These are phyloP conservation scores for Phytoseiulus persimilis DNA, from an alignment of 2,888 invertebrate genomes.

Conservation along the genomic window DNA sequence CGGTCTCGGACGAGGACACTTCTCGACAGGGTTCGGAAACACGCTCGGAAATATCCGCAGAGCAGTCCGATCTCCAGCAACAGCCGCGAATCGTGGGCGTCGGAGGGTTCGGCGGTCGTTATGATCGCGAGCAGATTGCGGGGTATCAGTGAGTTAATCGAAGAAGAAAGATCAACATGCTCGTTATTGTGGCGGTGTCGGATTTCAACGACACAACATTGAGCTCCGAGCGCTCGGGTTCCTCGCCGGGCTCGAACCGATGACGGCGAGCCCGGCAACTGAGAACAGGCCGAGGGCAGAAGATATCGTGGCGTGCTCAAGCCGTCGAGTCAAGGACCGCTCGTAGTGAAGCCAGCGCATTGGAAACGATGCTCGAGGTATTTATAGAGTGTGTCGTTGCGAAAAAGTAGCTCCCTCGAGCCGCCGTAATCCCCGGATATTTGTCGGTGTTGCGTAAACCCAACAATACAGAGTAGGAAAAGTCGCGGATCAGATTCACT, in stretches of 20 bases:
- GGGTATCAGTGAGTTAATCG: neutral
- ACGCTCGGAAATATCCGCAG: no score
- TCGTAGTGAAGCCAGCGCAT: neutral
- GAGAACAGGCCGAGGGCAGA: no score
- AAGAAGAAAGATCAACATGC: neutral
- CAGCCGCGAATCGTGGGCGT: no score
- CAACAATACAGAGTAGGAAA: slow-evolving; percentile 5
- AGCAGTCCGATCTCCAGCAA: no score
- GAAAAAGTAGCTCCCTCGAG: neutral
- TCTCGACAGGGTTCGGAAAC: no score
- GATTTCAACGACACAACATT: neutral
- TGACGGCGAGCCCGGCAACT: neutral
- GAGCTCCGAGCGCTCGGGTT: neutral
- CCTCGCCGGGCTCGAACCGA: neutral
- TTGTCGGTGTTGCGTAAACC: neutral
- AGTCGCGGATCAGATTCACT: neutral
- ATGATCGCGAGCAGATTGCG: neutral
- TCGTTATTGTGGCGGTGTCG: neutral
- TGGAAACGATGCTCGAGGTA: neutral
- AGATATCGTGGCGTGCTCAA: no score
- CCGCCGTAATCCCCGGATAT: neutral
- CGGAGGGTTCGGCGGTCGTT: no score
- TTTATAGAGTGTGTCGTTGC: neutral
- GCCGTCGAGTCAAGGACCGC: neutral
- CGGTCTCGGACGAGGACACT: neutral